Evolutionary conservation across 2,888 invertebrate genomes (phyloP).

Genomic region (Andrena trimmerana): DNA sequence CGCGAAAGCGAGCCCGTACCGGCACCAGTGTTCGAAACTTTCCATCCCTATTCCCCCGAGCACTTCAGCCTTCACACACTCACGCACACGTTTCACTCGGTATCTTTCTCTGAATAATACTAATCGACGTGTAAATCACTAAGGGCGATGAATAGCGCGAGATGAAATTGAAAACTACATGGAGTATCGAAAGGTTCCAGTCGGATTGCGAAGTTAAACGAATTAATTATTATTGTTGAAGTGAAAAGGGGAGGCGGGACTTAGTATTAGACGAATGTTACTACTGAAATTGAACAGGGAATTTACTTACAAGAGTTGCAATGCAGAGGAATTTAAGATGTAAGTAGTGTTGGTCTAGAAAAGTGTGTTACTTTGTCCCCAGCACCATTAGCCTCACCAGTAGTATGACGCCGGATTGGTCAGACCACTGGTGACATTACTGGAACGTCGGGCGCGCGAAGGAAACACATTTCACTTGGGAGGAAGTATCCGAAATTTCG

Average conservation of each 20-base stretch:
- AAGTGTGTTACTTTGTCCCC: background rate
- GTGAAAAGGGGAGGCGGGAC: background rate
- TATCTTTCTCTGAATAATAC: slow-evolving; percentile 14
- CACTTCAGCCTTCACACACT: background rate
- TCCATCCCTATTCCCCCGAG: slow-evolving; percentile 19
- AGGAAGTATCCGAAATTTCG: too few species aligned
- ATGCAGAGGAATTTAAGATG: background rate
- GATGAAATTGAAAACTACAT: background rate
- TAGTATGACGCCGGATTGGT: background rate
- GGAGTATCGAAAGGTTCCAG: background rate
- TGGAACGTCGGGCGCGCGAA: background rate
- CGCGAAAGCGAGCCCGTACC: slow-evolving; percentile 72
- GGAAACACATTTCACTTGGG: background rate
- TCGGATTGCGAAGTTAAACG: background rate
- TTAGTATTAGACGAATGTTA: background rate
- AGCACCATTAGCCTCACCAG: background rate
- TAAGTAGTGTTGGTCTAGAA: background rate
- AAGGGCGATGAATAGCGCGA: background rate
- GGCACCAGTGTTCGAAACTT: slow-evolving; percentile 74
- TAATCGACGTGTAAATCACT: slow-evolving; percentile 7
- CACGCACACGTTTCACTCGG: background rate
- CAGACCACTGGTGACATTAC: background rate
- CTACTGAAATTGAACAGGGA: too few species aligned
- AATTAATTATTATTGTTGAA: slow-evolving; percentile 18
- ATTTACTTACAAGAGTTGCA: too few species aligned